Evolutionary conservation across 1,140 invertebrate genomes (phyloP).

Genomic region (Rhizoglyphus robini): DNA sequence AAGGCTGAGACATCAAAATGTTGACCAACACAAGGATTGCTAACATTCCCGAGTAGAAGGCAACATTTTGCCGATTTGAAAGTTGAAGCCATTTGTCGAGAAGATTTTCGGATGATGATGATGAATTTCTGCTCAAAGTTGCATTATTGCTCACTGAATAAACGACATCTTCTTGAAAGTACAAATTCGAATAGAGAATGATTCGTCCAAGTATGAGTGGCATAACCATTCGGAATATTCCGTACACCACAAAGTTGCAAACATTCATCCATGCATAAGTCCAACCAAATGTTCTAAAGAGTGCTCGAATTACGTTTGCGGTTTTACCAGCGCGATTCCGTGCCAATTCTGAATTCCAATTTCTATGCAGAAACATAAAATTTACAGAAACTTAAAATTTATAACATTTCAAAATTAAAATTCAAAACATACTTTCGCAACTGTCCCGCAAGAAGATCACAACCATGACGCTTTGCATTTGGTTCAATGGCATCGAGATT

Average conservation of each 20-base stretch:
- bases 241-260: background rate
- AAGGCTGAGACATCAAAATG: conserved; percentile 10
- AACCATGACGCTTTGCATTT: background rate
- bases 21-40: background rate
- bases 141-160: no score
- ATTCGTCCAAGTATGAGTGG: background rate
- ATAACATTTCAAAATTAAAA: background rate
- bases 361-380: background rate
- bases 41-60: background rate
- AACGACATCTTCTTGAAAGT: background rate
- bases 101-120: no score
- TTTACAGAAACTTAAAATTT: no score
- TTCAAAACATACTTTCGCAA: background rate
- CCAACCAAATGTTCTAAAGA: background rate
- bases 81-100: background rate
- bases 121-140: no score
- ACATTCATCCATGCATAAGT: background rate
- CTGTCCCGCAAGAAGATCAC: background rate
- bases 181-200: background rate
- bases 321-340: background rate
- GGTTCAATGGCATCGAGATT: background rate
- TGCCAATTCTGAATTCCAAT: background rate
- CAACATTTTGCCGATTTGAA: background rate
- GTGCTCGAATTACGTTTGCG: background rate
- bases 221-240: background rate